A percentile compares a stretch with the other conserved stretches of the same genome.
phyloP scores from a whole-genome alignment of 2,888 invertebrate species.

The Sminthurinus aureus region DNA sequence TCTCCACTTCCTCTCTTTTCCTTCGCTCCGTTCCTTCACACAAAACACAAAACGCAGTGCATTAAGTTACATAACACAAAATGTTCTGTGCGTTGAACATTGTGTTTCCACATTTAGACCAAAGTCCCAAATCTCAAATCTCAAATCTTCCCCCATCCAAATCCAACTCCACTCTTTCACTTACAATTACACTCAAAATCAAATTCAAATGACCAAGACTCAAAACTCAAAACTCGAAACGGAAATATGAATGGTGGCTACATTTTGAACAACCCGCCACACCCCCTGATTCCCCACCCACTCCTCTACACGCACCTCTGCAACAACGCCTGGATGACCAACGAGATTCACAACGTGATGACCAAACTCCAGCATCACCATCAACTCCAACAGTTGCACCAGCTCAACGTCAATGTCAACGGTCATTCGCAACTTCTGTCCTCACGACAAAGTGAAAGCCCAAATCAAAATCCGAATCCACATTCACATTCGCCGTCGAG shows the following conservation, averaged over 20 bases:
- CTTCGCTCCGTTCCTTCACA: too few relatives aligned
- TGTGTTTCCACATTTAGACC: too few relatives aligned
- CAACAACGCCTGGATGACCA: conserved; percentile 60
- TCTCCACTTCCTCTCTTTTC: too few relatives aligned
- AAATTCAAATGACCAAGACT: too few relatives aligned
- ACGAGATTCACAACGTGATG: conserved; percentile 59
- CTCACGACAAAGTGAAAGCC: conserved; percentile 11
- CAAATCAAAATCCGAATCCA: conserved; percentile 16
- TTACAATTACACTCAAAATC: too few relatives aligned
- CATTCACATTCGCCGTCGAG: conserved; percentile 3
- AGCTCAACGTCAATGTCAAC: neutral
- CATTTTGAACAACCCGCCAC: conserved; percentile 26
- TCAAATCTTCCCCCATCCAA: too few relatives aligned
- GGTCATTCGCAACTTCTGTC: too few relatives aligned
- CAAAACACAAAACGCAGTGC: too few relatives aligned
- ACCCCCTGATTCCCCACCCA: conserved; percentile 54
- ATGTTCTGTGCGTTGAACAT: too few relatives aligned
- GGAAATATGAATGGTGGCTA: conserved; percentile 9
- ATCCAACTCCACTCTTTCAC: too few relatives aligned
- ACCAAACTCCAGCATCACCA: conserved; percentile 58
- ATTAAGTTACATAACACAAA: too few relatives aligned
- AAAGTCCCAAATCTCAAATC: too few relatives aligned
- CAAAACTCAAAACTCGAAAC: neutral
- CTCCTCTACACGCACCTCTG: conserved; percentile 58
- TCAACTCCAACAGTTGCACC: conserved; percentile 49